Percentiles rank a stretch among this genome's conserved stretches.
Conservation (phyloP, 2,113 vertebrate genomes). For the Malurus melanocephalus region DNA sequence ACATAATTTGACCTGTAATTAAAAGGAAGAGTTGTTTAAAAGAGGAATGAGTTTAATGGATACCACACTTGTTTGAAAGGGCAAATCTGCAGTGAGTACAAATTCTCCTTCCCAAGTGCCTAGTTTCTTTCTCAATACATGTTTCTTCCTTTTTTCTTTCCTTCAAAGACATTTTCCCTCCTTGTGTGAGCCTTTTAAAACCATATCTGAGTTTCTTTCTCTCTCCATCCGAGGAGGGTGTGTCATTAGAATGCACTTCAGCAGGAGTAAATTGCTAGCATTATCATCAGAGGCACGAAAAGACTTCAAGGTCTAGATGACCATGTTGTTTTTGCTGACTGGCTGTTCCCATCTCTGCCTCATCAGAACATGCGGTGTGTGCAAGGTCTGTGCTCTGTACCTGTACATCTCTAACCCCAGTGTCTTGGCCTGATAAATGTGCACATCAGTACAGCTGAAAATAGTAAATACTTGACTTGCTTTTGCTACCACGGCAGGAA, state of each 20-base stretch:
- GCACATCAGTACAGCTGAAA: background rate
- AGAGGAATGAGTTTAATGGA: background rate
- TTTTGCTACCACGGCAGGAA: background rate
- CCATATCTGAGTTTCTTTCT: background rate
- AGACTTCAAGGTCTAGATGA: background rate
- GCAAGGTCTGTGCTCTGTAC: background rate
- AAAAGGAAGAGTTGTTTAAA: background rate
- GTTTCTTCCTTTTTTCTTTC: background rate
- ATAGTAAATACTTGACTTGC: background rate
- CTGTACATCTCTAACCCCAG: background rate
- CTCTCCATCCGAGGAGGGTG: background rate
- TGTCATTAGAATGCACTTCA: background rate
- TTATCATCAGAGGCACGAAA: background rate
- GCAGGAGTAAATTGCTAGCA: background rate
- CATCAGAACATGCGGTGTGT: background rate
- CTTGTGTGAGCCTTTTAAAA: background rate
- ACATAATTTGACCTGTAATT: slow-evolving; percentile 2
- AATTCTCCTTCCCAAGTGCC: background rate
- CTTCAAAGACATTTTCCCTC: no score
- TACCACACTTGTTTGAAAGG: background rate
- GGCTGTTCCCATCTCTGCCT: background rate
- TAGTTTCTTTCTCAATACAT: background rate
- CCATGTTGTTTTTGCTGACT: background rate
- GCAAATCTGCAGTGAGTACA: background rate
- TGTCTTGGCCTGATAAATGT: background rate